A percentile compares a stretch with the other conserved stretches of the same genome.
phyloP scores from a whole-genome alignment of 2,113 vertebrate species.

The Phasianus colchicus region DNA sequence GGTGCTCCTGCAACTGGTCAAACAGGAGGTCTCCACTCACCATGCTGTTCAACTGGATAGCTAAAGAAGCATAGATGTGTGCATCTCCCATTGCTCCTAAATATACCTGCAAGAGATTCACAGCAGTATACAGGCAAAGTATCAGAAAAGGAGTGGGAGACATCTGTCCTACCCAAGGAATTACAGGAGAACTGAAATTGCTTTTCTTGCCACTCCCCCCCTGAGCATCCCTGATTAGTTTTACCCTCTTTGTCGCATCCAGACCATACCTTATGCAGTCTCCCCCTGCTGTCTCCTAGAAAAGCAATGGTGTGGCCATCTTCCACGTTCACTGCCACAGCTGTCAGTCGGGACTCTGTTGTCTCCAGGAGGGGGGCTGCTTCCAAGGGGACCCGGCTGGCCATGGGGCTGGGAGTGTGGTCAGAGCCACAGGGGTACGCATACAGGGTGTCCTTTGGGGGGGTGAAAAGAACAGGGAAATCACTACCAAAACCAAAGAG shows the following conservation, averaged over 20 bases:
- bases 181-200: neutral
- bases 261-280: constrained; percentile 88
- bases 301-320: constrained; percentile 90
- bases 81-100: constrained; percentile 85
- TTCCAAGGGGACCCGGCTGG: constrained; percentile 87
- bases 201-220: neutral
- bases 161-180: neutral
- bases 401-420: constrained; percentile 98
- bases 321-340: constrained; percentile 89
- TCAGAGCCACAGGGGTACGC: constrained; percentile 97
- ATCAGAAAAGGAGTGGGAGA: neutral
- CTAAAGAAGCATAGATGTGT: constrained; percentile 81
- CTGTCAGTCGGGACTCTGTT: constrained; percentile 86
- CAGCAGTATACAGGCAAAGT: neutral
- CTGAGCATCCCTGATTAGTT: neutral
- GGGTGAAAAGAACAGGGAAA: neutral
- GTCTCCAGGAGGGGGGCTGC: constrained; percentile 87
- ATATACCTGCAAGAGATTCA: constrained; percentile 83
- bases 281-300: constrained; percentile 92
- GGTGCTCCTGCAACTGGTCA: constrained; percentile 87
- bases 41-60: constrained; percentile 82
- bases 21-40: constrained; percentile 92
- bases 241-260: neutral
- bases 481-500: neutral
- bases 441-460: constrained; percentile 89